Evolutionary conservation across 2,888 invertebrate species (phyloP), one percentile per base, ranked within the genome.

Genomic region (Empis stercorea): DNA sequence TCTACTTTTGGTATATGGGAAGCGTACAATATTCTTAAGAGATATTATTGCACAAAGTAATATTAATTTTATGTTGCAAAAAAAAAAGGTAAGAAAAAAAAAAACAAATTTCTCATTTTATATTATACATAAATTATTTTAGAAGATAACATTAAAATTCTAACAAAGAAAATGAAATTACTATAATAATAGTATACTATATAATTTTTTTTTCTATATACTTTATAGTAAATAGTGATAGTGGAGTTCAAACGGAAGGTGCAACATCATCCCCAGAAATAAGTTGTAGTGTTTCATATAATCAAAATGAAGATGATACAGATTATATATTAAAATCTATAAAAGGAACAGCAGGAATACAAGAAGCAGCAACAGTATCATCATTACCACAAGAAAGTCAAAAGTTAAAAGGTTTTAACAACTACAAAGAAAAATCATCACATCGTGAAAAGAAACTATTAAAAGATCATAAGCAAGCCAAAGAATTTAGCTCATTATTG

Each of bases 191-290:
- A 20, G 3, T 20, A 4, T 20, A 4, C 20, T n/a, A n/a, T n/a
- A n/a, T n/a, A n/a, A n/a, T n/a, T n/a, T n/a, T n/a, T n/a, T n/a
- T n/a, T n/a, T n/a, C n/a, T 20, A 20, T 20, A 20, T 27, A 7
- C 23, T 23, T 10, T 34, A 9, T 42, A 20, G 80, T 76, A n/a
- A 79, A 80, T 62, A 80, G 80, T 57, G 81, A 81, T 59, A 81
- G 81, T 51, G 81, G 81, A 1, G 80, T 81, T 3, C 76, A 79
- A 43, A 79, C 80, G 4, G 79, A 80, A 56, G n/a, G 64, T 71
- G 59, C 74, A 71, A 57, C 74, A 72, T 4, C 74, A 71, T 55
- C 58, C 32, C 56, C 57, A 11, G 56, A 55, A 34, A 52, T 52
- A 59, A 60, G 66, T 45, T 51, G 49, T 15, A 46, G 47, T 43